These are phyloP conservation scores for Etia nguti DNA, from an alignment of 2,113 vertebrate species.

Conservation along the genomic window DNA sequence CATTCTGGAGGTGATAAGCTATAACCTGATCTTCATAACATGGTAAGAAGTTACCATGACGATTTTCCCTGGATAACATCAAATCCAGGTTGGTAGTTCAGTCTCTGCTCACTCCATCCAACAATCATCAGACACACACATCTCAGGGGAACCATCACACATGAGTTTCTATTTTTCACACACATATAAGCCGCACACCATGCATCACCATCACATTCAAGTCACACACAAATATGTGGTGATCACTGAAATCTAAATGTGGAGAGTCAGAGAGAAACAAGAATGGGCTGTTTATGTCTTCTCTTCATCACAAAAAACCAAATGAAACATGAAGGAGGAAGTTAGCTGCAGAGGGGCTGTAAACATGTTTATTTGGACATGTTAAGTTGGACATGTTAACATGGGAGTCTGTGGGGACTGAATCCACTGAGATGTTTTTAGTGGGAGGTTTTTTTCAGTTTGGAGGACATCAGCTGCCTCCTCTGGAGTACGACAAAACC, in stretches of 20 bases:
- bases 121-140: not conserved
- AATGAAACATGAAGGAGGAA: fast-evolving
- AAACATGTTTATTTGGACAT: not conserved
- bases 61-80: not conserved
- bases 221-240: not conserved
- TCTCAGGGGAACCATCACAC: fast-evolving
- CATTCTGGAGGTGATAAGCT: not conserved
- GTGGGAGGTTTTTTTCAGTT: not conserved
- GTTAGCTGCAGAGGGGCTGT: not conserved
- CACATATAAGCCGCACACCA: fast-evolving
- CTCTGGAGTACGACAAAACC: not conserved
- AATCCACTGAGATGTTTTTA: fast-evolving
- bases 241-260: not conserved
- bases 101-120: fast-evolving
- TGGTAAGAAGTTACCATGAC: not conserved
- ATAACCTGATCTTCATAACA: not conserved
- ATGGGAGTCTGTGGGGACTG: not conserved
- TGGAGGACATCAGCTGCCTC: not conserved
- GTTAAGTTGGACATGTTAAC: not conserved
- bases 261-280: not conserved
- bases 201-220: not conserved
- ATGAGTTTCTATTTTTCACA: not conserved
- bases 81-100: not conserved
- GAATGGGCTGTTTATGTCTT: not conserved
- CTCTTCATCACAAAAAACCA: not conserved